phyloP scores from a whole-genome alignment of 2,888 invertebrate genomes.

The Mesochorus sp. region DNA sequence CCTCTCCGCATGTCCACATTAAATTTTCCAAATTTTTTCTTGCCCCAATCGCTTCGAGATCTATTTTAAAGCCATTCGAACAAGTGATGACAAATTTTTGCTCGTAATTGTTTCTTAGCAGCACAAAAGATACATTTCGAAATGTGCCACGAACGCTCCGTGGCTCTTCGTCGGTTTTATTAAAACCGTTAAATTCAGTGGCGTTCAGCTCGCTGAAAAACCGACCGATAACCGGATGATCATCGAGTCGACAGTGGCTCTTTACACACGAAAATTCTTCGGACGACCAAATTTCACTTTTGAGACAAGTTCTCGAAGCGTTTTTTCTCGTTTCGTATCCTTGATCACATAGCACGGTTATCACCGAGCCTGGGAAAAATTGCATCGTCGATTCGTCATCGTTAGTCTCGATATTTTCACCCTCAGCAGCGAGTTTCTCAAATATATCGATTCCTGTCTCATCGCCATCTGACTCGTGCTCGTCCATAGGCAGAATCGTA shows the following conservation, averaged over 20 bases:
- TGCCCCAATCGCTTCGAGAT: conserved; percentile 47
- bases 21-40: conserved; percentile 60
- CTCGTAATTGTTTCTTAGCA: conserved; percentile 68
- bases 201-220: conserved; percentile 22
- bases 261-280: conserved; percentile 83
- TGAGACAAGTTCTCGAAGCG: conserved; percentile 83
- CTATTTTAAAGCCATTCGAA: conserved; percentile 58
- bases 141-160: conserved; percentile 26
- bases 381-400: not conserved
- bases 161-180: not conserved
- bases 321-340: conserved; percentile 85
- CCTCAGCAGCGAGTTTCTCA: conserved; percentile 11
- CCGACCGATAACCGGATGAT: conserved; percentile 66
- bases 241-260: conserved; percentile 63
- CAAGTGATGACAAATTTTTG: conserved; percentile 68
- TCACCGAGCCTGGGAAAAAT: conserved; percentile 66
- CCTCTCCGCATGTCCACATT: conserved; percentile 71
- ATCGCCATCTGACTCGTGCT: not conserved
- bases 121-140: conserved; percentile 58
- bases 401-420: conserved; percentile 10
- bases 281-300: conserved; percentile 86
- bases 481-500: too few relatives aligned
- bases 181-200: not conserved
- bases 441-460: conserved; percentile 42
- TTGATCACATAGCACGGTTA: conserved; percentile 82